These are phyloP conservation scores for Oncorhynchus tshawytscha DNA, from an alignment of 2,113 vertebrate species.

Conservation along the genomic window DNA sequence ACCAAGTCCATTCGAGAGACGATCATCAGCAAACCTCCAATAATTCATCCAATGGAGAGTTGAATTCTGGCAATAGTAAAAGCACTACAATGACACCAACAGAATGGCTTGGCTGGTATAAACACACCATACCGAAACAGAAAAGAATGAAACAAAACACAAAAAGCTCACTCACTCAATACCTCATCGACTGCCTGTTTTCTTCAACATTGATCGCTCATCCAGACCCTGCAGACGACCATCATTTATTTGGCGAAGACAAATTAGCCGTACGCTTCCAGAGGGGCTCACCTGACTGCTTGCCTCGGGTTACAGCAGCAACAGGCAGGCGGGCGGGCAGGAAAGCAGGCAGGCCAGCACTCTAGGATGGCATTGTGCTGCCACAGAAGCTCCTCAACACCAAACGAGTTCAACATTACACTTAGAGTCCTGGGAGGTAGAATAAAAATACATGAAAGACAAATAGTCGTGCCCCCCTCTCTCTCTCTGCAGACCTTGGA, in stretches of 20 bases:
- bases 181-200: conserved; percentile 44
- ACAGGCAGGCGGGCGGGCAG: neutral
- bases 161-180: conserved; percentile 18
- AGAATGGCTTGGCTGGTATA: conserved; percentile 18
- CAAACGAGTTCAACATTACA: conserved; percentile 33
- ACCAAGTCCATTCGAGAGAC: too few relatives aligned
- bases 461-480: conserved; percentile 31
- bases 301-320: conserved; percentile 23
- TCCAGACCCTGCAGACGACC: conserved; percentile 18
- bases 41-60: too few relatives aligned
- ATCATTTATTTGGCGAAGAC: conserved; percentile 39
- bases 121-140: conserved; percentile 1
- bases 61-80: too few relatives aligned
- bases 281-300: conserved; percentile 11
- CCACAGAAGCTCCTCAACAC: conserved; percentile 16
- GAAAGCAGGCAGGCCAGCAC: neutral
- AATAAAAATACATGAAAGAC: conserved; percentile 23
- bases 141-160: conserved; percentile 6
- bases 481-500: conserved; percentile 5
- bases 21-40: too few relatives aligned
- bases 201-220: conserved; percentile 37
- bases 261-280: conserved; percentile 35
- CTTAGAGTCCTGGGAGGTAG: conserved; percentile 14
- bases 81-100: conserved; percentile 3
- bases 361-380: conserved; percentile 30